Evolutionary conservation across 1,140 invertebrate genomes (phyloP).

Genomic region (Ericerus pela): DNA sequence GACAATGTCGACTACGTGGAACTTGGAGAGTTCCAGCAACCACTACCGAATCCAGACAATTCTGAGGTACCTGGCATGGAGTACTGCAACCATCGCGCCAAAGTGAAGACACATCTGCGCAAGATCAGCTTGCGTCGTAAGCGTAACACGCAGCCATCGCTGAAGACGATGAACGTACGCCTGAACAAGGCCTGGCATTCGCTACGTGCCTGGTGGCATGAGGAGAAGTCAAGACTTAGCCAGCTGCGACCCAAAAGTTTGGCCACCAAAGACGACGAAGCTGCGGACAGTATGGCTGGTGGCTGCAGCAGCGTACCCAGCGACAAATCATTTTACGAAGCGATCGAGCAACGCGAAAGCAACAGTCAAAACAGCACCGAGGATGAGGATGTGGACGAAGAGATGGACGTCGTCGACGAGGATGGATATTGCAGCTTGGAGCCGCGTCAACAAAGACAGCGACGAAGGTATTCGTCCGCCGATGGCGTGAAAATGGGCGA

Average conservation of each 20-base stretch:
- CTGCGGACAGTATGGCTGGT: not conserved
- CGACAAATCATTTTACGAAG: not conserved
- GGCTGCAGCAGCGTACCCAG: not conserved
- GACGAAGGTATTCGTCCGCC: not conserved
- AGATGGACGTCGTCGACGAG: too few relatives aligned
- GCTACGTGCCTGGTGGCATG: not conserved
- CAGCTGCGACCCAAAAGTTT: not conserved
- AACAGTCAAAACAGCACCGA: too few relatives aligned
- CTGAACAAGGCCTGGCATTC: not conserved
- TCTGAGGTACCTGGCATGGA: not conserved
- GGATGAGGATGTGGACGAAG: too few relatives aligned
- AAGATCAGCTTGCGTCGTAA: not conserved
- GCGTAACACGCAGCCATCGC: not conserved
- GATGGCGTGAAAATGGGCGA: not conserved
- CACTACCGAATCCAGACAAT: not conserved
- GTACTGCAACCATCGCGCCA: not conserved
- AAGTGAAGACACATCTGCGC: not conserved
- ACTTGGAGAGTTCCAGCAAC: not conserved
- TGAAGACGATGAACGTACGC: not conserved
- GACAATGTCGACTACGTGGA: not conserved
- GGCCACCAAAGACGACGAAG: too few relatives aligned
- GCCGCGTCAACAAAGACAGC: not conserved
- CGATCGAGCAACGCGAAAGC: not conserved
- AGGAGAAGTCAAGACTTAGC: not conserved
- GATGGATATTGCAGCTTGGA: not conserved